Percentiles rank a stretch among this genome's conserved stretches.
Conservation (phyloP, 1,140 invertebrate species). For the Augochlora pura region DNA sequence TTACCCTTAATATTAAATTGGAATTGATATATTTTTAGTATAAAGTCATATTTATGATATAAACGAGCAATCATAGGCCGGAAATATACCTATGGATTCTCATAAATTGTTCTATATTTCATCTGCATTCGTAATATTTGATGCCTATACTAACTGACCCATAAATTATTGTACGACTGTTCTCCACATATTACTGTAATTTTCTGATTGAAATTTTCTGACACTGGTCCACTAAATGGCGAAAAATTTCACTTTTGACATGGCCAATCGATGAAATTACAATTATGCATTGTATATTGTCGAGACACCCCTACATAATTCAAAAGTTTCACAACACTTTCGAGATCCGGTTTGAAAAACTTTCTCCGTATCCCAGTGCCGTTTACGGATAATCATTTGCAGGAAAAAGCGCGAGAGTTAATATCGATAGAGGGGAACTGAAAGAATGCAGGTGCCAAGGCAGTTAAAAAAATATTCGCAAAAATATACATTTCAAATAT, state of each 20-base stretch:
- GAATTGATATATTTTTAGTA: not conserved
- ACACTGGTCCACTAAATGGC: not conserved
- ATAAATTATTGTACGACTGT: too few species aligned
- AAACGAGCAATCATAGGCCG: too few species aligned
- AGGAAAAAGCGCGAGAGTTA: not conserved
- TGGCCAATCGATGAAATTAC: not conserved
- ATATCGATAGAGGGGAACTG: not conserved
- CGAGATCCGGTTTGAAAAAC: not conserved
- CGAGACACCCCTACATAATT: not conserved
- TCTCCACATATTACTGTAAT: too few species aligned
- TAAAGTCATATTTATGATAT: too few species aligned
- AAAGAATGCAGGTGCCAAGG: too few species aligned
- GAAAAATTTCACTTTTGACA: not conserved
- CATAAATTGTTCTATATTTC: too few species aligned
- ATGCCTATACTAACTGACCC: too few species aligned
- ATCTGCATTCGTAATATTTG: too few species aligned
- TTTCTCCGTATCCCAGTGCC: not conserved
- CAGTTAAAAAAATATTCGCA: too few species aligned
- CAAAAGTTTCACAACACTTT: not conserved
- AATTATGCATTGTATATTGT: not conserved
- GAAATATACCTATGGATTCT: too few species aligned
- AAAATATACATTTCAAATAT: too few species aligned
- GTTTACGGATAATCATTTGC: not conserved
- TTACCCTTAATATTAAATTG: not conserved
- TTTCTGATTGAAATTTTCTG: too few species aligned